phyloP scores from a whole-genome alignment of 2,797 vertebrate species.

The Oreortyx pictus region DNA sequence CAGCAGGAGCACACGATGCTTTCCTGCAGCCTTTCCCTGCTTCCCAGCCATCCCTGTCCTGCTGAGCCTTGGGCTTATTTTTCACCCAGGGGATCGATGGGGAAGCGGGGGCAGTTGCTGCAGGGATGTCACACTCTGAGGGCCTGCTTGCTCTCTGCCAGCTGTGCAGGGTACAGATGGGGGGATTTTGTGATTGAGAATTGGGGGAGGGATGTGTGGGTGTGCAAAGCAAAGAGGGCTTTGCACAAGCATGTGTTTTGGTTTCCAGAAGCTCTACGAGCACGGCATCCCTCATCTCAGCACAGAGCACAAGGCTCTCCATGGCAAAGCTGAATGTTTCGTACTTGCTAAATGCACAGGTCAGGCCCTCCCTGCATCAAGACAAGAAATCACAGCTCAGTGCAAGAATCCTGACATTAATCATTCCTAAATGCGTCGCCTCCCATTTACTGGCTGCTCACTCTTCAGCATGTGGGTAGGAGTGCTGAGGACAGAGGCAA shows the following conservation, averaged over 20 bases:
- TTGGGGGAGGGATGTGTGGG: too few species aligned
- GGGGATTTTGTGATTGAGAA: too few species aligned
- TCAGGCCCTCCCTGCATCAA: not conserved
- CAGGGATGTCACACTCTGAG: constrained; percentile 62
- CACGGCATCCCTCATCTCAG: not conserved
- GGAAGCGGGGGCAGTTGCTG: constrained; percentile 72
- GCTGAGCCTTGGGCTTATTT: constrained; percentile 73
- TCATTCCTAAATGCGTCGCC: not conserved
- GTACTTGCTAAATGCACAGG: not conserved
- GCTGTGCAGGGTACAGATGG: not conserved
- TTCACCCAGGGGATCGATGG: constrained; percentile 83
- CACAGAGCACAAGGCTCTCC: not conserved
- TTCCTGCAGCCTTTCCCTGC: not conserved
- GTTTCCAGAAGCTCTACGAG: not conserved
- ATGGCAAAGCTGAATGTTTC: not conserved
- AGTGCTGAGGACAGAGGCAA: not conserved
- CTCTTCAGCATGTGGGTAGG: not conserved
- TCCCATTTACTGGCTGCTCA: not conserved
- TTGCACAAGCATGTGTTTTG: not conserved
- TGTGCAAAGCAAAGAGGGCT: too few species aligned
- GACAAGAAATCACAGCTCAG: constrained; percentile 33
- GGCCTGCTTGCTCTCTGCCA: constrained; percentile 32
- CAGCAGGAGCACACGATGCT: not conserved
- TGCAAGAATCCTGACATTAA: not conserved
- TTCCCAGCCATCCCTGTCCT: constrained; percentile 45